Base-by-base conservation (phyloP, 2,888 invertebrate species). In the Ypsolopha sequella region DNA sequence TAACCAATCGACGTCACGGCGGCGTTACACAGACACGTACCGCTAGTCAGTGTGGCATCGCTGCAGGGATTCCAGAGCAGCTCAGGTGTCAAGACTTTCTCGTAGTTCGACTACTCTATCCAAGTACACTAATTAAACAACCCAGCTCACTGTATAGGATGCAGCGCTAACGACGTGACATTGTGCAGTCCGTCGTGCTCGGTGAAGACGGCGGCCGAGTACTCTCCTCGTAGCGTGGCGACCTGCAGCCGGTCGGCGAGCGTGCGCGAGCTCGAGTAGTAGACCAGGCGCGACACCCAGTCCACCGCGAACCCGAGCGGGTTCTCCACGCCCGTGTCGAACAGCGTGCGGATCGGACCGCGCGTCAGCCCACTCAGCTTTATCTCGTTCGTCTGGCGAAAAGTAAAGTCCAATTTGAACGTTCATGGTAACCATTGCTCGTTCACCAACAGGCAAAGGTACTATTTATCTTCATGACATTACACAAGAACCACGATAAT, bases 291-390 rank as follows among this genome's bases (percentile, higher is more conserved):
- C 11, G 94, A 93, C 53, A 93, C 89, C 93, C 94, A 94, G 84
- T 96, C 95, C 53, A 96, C 88, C 39, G 94, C 94, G 68, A 96
- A 89, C 2, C 93, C 95, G 51, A 88, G 87, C 36, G 92, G 91
- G 59, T 85, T 78, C 58, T 86, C 84, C 54, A 89, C 76, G 45
- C 88, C 92, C 46, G 92, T 91, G 71, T 95, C 94, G 47, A 36
- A 47, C 36, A 47, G 36, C 36, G 47, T 13, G 8, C 49, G 34
- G 34, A 92, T 90, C 3, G 91, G 87, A 33, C 92, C 91, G 54
- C 89, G 90, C 36, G 91, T 91, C 47, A 94, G 80, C 48, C 89
- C 90, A 1, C 91, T 90, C 68, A 92, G 11, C 43, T 43, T 92
- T 24, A 95, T 91, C 76, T 95, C 94, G 73, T 92, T 91, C 49